Evolutionary conservation across 1,140 invertebrate species (phyloP).

Genomic region (Lutraria rhynchaena): DNA sequence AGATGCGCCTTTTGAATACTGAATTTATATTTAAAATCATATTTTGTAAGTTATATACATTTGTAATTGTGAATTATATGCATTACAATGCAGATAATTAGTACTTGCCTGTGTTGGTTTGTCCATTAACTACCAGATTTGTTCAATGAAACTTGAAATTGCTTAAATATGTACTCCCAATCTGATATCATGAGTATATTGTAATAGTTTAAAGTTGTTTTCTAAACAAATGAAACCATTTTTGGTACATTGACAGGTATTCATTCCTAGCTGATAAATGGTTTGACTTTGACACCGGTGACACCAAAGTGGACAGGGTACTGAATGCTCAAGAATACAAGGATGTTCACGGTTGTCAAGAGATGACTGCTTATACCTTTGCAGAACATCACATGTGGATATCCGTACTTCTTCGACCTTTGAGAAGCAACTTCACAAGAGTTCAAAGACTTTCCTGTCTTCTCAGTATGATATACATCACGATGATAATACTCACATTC

Average conservation of each 20-base stretch:
- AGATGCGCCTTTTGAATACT: too few species aligned
- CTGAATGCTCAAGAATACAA: conserved; percentile 72
- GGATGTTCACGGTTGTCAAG: conserved; percentile 77
- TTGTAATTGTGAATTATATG: too few species aligned
- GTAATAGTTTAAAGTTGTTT: too few species aligned
- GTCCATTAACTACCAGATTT: too few species aligned
- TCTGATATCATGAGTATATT: too few species aligned
- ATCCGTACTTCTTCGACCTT: conserved; percentile 56
- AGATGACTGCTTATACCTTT: conserved; percentile 76
- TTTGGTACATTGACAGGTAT: conserved; percentile 67
- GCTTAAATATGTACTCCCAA: too few species aligned
- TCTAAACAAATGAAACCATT: too few species aligned
- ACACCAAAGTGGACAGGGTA: conserved; percentile 75
- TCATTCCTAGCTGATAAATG: conserved; percentile 78
- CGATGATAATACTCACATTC: conserved; percentile 79
- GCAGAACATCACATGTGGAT: conserved; percentile 70
- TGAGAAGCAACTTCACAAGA: conserved; percentile 63
- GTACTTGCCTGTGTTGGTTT: too few species aligned
- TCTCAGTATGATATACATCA: conserved; percentile 72
- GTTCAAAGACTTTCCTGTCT: conserved; percentile 76
- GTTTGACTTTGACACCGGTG: conserved; percentile 78
- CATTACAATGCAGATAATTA: too few species aligned
- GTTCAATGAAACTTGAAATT: too few species aligned
- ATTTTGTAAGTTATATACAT: too few species aligned
- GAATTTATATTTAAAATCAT: too few species aligned